A percentile compares a stretch with the other conserved stretches of the same genome.
Evolutionary conservation across 1,140 invertebrate species (phyloP).

Genomic region (roundworm (Caenorhabditis elegans)): DNA sequence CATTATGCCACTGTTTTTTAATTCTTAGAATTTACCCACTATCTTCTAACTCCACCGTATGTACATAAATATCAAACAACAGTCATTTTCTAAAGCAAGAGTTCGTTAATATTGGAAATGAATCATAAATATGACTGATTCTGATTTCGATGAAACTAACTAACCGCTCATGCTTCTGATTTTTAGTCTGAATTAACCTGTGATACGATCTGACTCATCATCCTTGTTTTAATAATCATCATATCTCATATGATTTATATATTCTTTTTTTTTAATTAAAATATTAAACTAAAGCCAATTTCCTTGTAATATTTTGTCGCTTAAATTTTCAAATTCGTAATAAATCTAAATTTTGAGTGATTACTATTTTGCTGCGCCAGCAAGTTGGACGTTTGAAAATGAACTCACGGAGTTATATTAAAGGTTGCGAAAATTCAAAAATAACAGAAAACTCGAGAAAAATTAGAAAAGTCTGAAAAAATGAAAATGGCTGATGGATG

Average conservation of each 20-base stretch:
- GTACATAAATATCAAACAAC: conserved; percentile 17
- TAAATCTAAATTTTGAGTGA: conserved; percentile 8
- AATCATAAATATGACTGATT: background rate
- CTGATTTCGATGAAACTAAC: background rate
- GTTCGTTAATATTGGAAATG: background rate
- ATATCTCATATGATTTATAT: background rate
- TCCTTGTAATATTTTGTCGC: no score
- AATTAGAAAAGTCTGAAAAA: background rate
- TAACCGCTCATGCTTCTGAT: background rate
- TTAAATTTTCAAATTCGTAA: no score
- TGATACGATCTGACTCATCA: conserved; percentile 5
- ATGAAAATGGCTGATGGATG: background rate
- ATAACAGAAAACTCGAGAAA: no score
- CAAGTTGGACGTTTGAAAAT: background rate
- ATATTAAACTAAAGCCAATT: no score
- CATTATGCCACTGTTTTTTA: background rate
- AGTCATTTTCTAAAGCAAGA: background rate
- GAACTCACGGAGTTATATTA: background rate
- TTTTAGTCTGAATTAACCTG: background rate
- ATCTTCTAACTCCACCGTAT: no score
- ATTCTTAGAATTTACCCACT: background rate
- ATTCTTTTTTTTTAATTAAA: no score
- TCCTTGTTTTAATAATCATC: no score
- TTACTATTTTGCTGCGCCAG: background rate
- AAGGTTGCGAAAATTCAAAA: no score